Evolutionary conservation across 2,797 vertebrate genomes (phyloP).

Genomic region (Bucorvus abyssinicus): DNA sequence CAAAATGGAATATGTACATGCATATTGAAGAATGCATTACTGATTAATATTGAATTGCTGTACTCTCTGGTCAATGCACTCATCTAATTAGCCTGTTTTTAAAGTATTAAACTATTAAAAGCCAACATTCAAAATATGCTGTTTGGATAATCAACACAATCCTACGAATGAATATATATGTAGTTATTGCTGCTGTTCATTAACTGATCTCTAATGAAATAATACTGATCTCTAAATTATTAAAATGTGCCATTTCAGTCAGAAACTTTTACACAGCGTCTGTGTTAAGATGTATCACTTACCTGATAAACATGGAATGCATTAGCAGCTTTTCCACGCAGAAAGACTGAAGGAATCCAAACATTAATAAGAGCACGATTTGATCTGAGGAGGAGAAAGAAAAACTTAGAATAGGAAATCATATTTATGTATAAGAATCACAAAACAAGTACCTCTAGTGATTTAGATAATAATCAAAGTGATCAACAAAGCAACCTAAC

Average conservation of each 20-base stretch:
- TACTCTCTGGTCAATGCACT: not conserved
- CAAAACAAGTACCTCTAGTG: not conserved
- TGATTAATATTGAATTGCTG: not conserved
- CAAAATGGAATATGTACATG: not conserved
- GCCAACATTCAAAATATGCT: not conserved
- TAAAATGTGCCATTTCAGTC: not conserved
- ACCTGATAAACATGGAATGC: conserved; percentile 98
- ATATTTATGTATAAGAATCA: not conserved
- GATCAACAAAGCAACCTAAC: not conserved
- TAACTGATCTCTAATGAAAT: not conserved
- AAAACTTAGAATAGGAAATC: not conserved
- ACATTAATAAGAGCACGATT: conserved; percentile 98
- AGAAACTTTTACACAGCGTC: not conserved
- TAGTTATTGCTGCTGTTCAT: not conserved
- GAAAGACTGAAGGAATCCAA: conserved; percentile 98
- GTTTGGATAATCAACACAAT: not conserved
- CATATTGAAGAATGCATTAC: not conserved
- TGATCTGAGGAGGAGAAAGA: conserved; percentile 77
- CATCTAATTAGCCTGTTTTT: not conserved
- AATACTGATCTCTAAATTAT: not conserved
- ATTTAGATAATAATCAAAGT: not conserved
- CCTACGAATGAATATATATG: not conserved
- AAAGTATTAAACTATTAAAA: not conserved
- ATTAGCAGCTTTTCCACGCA: conserved; percentile 92
- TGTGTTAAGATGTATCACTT: not conserved